phyloP scores from a whole-genome alignment of 1,140 invertebrate genomes.

The Galleria mellonella region DNA sequence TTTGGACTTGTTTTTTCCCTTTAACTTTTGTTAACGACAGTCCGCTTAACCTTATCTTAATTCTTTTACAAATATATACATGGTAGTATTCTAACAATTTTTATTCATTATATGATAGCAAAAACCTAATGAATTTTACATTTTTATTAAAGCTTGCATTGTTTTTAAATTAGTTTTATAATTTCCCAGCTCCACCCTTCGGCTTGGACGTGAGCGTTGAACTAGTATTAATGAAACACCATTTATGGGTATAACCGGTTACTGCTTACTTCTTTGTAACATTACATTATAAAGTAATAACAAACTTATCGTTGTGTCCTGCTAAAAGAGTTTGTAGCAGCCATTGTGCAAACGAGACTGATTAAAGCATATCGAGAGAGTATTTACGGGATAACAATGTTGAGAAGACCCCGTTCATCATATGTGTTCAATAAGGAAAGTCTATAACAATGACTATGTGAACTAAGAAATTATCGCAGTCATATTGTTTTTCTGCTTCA shows the following conservation, averaged over 20 bases:
- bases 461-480: conserved; percentile 42
- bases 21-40: not conserved
- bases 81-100: not conserved
- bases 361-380: not conserved
- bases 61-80: conserved; percentile 3
- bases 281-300: conserved; percentile 39
- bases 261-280: conserved; percentile 22
- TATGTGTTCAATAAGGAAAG: conserved; percentile 54
- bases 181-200: conserved; percentile 25
- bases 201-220: conserved; percentile 12
- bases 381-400: conserved; percentile 40
- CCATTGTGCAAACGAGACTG: not conserved
- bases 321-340: not conserved
- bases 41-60: not conserved
- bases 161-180: conserved; percentile 35
- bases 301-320: conserved; percentile 28
- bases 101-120: conserved; percentile 7
- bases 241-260: conserved; percentile 42
- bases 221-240: conserved; percentile 47
- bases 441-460: conserved; percentile 56
- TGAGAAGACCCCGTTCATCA: conserved; percentile 38
- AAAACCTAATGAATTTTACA: conserved; percentile 32
- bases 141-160: conserved; percentile 36
- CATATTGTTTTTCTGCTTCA: conserved; percentile 27
- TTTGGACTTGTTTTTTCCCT: conserved; percentile 9